These are phyloP conservation scores for Sebastes hubbsi DNA, from an alignment of 2,797 vertebrate genomes.

Conservation along the genomic window DNA sequence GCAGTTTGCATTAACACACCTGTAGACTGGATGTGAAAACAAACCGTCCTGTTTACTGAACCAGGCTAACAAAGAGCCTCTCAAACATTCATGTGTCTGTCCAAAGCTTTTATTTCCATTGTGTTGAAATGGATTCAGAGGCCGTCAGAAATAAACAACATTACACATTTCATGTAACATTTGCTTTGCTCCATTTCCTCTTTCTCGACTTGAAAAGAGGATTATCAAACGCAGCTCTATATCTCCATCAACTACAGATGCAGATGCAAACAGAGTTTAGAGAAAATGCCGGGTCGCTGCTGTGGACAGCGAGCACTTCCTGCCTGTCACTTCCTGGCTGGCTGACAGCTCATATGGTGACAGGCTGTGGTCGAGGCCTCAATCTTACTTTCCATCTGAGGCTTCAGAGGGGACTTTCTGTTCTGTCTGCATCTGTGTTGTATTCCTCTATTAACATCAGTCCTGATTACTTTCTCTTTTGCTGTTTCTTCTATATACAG, in stretches of 20 bases:
- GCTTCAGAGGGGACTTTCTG: slow-evolving; percentile 31
- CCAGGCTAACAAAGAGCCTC: not conserved
- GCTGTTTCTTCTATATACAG: not conserved
- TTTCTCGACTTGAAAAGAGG: not conserved
- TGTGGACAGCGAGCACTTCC: slow-evolving; percentile 46
- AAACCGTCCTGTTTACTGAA: not conserved
- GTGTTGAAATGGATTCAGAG: not conserved
- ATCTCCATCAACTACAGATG: not conserved
- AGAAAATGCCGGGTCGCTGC: not conserved
- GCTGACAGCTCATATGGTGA: slow-evolving; percentile 58
- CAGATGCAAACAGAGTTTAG: not conserved
- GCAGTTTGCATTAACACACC: not conserved
- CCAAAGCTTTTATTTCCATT: not conserved
- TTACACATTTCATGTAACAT: not conserved
- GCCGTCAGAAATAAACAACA: not conserved
- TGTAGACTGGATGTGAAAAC: not conserved
- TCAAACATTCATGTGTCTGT: not conserved
- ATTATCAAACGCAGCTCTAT: not conserved
- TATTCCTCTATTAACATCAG: not conserved
- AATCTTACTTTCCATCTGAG: slow-evolving; percentile 42
- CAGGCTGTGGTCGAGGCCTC: slow-evolving; percentile 60
- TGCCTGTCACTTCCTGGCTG: slow-evolving; percentile 70
- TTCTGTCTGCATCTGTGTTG: not conserved
- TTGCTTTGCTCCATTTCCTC: not conserved
- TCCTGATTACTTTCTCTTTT: not conserved